Base-by-base conservation (phyloP, 1,140 invertebrate genomes). In the Ceratitis capitata region DNA sequence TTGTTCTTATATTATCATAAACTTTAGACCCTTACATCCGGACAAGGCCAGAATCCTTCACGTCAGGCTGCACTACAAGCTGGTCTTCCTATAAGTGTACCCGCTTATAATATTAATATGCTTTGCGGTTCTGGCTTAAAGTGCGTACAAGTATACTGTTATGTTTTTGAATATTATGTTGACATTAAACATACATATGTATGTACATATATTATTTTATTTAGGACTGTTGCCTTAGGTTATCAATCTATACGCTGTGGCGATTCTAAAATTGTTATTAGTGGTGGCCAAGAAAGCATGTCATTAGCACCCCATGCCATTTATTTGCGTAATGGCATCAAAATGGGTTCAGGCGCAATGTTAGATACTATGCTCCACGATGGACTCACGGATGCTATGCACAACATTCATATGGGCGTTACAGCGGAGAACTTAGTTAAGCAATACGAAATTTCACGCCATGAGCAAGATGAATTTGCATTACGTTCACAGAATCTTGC, bases 241-340 rank as follows among this genome's bases (percentile, higher is more conserved):
- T 95, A 94, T 87, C 94, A 96, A 89, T 94, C 96, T 12, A 96
- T 98, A 85, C 93, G 94, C 87, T 91, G 92, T 85, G 96, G 95
- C 3, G 96, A 97, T 89, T 93, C 94, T 47, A 92, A 94, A 26
- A 92, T 97, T 83, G 94, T 97, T 5, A 93, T 98, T 58, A 95
- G 95, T 89, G 97, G 97, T 49, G 97, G 97, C 1, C 96, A 97
- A 92, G 97, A 98, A 92, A 96, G 92, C 87, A 98, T 98, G 97
- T 96, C 95, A 86, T 93, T 94, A 90, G 94, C 96, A 7, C 95
- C 95, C 9, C 97, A 98, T 92, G 93, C 93, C 35, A 92, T 95
- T 74, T 92, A 94, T 86, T 87, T 97, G 84, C 93, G 97, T 85
- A 90, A 92, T 87, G 95, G 95, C 49, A 87, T 94, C 0, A 97